Conservation (phyloP, 1,140 invertebrate species). For the Drosophila jambulina region DNA sequence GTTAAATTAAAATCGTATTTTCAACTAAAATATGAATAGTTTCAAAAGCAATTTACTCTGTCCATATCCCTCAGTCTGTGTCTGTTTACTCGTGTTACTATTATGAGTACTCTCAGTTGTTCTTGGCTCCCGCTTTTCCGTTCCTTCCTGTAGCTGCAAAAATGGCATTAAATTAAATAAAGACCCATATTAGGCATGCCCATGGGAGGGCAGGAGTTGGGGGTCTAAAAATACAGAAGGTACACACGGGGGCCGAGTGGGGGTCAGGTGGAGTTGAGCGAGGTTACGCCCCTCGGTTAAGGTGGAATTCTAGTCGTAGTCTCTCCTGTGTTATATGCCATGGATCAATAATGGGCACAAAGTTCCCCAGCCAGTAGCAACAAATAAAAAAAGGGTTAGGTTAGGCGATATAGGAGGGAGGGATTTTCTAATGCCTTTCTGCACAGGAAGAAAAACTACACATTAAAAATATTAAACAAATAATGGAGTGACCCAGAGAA, state of each 20-base stretch:
- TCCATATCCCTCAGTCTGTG: background rate
- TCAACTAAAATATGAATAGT: background rate
- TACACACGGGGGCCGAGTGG: background rate
- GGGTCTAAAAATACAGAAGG: conserved; percentile 10
- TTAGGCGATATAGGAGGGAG: conserved; percentile 39
- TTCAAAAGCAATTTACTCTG: background rate
- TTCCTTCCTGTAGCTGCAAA: conserved; percentile 59
- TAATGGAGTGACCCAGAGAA: background rate
- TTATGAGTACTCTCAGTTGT: conserved; percentile 41
- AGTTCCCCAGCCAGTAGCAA: conserved; percentile 60
- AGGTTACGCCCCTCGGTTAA: conserved; percentile 48
- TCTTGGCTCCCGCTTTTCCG: conserved; percentile 4
- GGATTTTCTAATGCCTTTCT: conserved; percentile 52
- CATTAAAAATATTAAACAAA: background rate
- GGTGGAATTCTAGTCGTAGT: conserved; percentile 38
- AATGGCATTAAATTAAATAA: conserved; percentile 82
- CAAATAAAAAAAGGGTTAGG: conserved; percentile 58
- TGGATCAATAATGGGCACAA: conserved; percentile 81
- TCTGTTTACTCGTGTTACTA: conserved; percentile 24
- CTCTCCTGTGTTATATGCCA: conserved; percentile 26
- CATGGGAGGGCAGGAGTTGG: conserved; percentile 8
- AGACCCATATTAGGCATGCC: conserved; percentile 78
- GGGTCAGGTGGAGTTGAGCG: conserved; percentile 27
- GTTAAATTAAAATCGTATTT: background rate
- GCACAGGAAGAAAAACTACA: background rate